Conservation (phyloP, 2,797 vertebrate genomes). For the Coreius guichenoti region DNA sequence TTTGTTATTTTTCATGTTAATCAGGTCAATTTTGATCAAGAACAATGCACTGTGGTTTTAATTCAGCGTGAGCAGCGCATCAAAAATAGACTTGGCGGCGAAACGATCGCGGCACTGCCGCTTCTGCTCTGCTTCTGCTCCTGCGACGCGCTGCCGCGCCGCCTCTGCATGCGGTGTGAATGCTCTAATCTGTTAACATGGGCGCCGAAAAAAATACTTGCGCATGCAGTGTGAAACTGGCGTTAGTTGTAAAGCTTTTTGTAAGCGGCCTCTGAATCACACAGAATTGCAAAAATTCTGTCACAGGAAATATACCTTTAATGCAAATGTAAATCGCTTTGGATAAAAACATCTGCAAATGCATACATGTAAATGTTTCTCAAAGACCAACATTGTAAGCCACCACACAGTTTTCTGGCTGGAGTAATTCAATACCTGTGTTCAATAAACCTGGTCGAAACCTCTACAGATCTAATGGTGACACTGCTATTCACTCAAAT, state of each 20-base stretch:
- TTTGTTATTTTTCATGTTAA: too few species aligned
- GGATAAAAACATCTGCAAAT: background rate
- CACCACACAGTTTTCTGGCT: background rate
- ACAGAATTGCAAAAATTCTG: background rate
- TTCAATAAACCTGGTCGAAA: background rate
- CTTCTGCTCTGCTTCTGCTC: too few species aligned
- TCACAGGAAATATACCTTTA: background rate
- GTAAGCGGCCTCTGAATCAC: background rate
- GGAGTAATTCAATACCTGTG: background rate
- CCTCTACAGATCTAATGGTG: slow-evolving; percentile 23
- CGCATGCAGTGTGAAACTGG: too few species aligned
- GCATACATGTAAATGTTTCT: background rate
- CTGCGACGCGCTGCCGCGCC: too few species aligned
- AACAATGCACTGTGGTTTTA: too few species aligned
- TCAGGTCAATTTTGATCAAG: too few species aligned
- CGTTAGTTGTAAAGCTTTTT: background rate
- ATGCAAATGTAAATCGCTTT: background rate
- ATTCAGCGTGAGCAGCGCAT: too few species aligned
- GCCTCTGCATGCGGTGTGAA: too few species aligned
- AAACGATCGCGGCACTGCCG: too few species aligned
- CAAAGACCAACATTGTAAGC: background rate
- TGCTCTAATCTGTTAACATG: too few species aligned
- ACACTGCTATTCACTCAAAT: slow-evolving; percentile 28
- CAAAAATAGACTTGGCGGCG: too few species aligned
- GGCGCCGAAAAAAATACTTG: too few species aligned